Conservation (phyloP, 2,113 vertebrate species). For the Alethe diademata region DNA sequence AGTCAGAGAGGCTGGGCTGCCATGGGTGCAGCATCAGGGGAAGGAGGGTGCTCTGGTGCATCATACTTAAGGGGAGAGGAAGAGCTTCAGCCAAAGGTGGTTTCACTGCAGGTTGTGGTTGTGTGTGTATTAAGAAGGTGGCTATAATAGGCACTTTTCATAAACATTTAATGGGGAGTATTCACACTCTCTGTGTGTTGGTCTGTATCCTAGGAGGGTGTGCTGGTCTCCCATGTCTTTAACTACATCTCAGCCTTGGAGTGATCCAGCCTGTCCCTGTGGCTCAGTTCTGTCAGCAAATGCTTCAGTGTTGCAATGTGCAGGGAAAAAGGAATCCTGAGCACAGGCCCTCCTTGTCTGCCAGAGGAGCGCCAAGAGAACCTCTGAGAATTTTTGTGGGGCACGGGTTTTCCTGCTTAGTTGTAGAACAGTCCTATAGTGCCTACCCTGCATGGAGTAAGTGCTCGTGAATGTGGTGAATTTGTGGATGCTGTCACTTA, state of each 20-base stretch:
- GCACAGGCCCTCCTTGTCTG: neutral
- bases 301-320: accelerated
- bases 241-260: accelerated
- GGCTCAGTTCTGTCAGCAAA: neutral
- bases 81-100: neutral
- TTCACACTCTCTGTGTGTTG: accelerated
- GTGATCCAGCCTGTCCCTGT: neutral
- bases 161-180: neutral
- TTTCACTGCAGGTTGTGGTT: accelerated
- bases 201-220: neutral
- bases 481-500: neutral
- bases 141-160: neutral
- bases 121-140: neutral
- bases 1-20: neutral
- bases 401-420: neutral
- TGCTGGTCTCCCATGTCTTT: neutral
- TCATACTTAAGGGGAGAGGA: neutral
- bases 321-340: neutral
- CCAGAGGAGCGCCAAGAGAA: neutral
- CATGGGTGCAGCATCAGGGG: neutral
- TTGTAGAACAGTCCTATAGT: neutral
- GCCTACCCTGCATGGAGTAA: neutral
- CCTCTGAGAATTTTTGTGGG: neutral
- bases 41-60: neutral
- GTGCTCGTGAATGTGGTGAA: accelerated